Percentiles rank a stretch among this genome's conserved stretches.
phyloP scores from a whole-genome alignment of 2,797 vertebrate species.

The Poecilia velifera region DNA sequence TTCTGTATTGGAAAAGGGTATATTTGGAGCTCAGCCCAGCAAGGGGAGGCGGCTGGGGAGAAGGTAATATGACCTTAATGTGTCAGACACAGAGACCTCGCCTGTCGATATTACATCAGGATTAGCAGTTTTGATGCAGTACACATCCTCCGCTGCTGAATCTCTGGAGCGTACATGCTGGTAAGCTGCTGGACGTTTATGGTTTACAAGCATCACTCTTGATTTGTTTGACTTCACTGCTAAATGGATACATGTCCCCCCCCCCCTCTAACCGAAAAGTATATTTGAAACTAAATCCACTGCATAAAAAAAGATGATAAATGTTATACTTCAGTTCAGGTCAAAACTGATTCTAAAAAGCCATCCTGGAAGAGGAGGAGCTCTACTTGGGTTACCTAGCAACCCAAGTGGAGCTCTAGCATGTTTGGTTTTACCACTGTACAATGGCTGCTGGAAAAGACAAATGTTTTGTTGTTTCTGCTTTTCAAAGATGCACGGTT shows the following conservation, averaged over 20 bases:
- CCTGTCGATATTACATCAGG: slow-evolving; percentile 73
- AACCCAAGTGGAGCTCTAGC: too few species aligned
- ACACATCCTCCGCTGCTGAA: slow-evolving; percentile 30
- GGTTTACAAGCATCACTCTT: slow-evolving; percentile 27
- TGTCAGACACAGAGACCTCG: slow-evolving; percentile 69
- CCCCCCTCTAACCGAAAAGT: neutral
- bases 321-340: too few species aligned
- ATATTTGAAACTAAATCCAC: neutral
- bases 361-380: too few species aligned
- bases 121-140: slow-evolving; percentile 72
- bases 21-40: slow-evolving; percentile 62
- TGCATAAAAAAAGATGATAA: neutral
- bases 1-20: slow-evolving; percentile 57
- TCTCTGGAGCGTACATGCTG: slow-evolving; percentile 15
- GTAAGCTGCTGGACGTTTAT: slow-evolving; percentile 30
- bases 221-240: slow-evolving; percentile 3
- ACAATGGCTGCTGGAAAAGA: too few species aligned
- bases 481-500: too few species aligned
- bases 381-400: too few species aligned
- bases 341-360: too few species aligned
- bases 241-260: neutral
- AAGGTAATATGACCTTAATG: slow-evolving; percentile 81
- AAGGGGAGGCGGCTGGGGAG: slow-evolving; percentile 37
- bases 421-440: too few species aligned
- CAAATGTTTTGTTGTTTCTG: too few species aligned